Evolutionary conservation across 1,140 invertebrate genomes (phyloP), one percentile per base, ranked within the genome.

Genomic region (Rhagoletis zephyria): DNA sequence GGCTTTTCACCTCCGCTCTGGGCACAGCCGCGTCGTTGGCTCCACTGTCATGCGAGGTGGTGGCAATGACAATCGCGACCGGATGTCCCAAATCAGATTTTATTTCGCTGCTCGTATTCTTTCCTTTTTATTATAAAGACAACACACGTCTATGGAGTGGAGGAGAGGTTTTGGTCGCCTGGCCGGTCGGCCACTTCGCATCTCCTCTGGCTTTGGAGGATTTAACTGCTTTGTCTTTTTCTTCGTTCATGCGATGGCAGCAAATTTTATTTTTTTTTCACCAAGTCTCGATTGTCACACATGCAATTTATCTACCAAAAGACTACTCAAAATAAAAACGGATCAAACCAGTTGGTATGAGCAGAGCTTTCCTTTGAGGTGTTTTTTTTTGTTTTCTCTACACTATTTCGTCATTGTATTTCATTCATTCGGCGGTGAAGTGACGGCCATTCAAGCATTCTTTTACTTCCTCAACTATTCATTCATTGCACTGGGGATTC

Each of bases 81-180:
- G 85, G 85, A 85, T 85, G 85, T 85, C 60, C 85, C 85, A 85
- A 85, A 85, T 85, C 85, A 85, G 85, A 85, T 85, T 85, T 85
- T 85, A 85, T 85, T 85, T 85, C 51, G 40, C 30, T 56, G 61
- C 16, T 81, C 16, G n/a, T 56, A 56, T 81, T 56, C 45, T n/a
- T 81, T 81, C 19, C 48, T 40, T 67, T 67, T 67, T 67, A 30
- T 30, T 30, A 30, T 67, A 67, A 30, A 67, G 30, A 40, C 64
- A 59, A 4, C 74, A 81, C 51, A 56, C 45, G 48, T 14, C 30
- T 30, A 30, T 30, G 30, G 30, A 30, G 30, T 30, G 30, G 30
- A 30, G 74, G 6, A 56, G 5, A 6, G 7, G 74, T 19, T 56
- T 81, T 81, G 74, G 74, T 81, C 14, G 48, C 48, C 19, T 30